phyloP scores from a whole-genome alignment of 2,888 invertebrate species.

The Pachydiplax longipennis region DNA sequence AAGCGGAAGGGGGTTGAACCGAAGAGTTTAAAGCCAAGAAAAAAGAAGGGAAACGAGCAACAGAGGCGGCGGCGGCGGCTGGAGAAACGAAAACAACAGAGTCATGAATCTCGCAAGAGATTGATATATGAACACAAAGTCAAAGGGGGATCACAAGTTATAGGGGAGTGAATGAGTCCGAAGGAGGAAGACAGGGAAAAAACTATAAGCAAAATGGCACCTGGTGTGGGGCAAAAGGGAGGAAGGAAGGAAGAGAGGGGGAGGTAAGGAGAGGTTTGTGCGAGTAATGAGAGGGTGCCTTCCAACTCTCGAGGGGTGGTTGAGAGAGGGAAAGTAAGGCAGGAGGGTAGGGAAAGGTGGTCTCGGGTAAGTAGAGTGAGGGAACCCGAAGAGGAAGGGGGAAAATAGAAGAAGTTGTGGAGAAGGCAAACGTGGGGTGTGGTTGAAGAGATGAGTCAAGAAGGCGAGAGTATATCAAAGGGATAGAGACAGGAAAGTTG shows the following conservation, averaged over 20 bases:
- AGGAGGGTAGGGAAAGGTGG: background rate
- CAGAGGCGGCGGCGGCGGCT: background rate
- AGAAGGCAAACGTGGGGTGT: background rate
- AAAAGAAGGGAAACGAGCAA: background rate
- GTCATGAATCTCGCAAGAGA: conserved; percentile 30
- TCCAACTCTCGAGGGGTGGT: background rate
- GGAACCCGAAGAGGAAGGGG: background rate
- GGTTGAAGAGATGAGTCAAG: background rate
- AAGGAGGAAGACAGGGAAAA: background rate
- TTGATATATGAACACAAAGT: conserved; percentile 16
- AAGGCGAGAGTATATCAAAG: conserved; percentile 29
- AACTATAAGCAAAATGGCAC: background rate
- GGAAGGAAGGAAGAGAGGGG: background rate
- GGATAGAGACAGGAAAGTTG: conserved; percentile 40
- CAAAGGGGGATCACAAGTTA: conserved; percentile 2
- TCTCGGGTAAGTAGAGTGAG: background rate
- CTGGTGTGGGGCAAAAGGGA: background rate
- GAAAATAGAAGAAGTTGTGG: background rate
- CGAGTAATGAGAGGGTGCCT: conserved; percentile 22
- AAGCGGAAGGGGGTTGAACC: background rate
- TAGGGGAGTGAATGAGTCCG: background rate
- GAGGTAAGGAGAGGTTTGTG: conserved; percentile 11
- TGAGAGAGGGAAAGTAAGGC: background rate
- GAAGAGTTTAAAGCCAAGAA: background rate
- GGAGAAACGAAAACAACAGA: background rate